These are phyloP conservation scores for Sipha flava DNA, from an alignment of 1,140 invertebrate species.

Conservation along the genomic window DNA sequence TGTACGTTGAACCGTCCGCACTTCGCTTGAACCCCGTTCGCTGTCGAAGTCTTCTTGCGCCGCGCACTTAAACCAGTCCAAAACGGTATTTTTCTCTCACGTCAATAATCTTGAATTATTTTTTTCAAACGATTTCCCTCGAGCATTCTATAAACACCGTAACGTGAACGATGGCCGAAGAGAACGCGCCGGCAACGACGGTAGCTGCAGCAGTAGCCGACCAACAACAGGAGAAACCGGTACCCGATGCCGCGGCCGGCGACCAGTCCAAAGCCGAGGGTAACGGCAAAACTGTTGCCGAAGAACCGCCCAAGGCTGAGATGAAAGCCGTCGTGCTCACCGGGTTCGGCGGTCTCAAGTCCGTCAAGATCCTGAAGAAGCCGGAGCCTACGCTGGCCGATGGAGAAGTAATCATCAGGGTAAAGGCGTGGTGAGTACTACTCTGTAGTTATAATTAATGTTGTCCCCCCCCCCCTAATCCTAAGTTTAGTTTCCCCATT, in stretches of 20 bases:
- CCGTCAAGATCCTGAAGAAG: slow-evolving; percentile 70
- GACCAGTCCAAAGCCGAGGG: slow-evolving; percentile 46
- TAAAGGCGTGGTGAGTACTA: slow-evolving; percentile 79
- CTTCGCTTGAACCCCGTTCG: too few species aligned
- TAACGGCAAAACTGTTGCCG: slow-evolving; percentile 49
- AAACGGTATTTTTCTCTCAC: background rate
- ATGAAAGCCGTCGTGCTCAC: slow-evolving; percentile 74
- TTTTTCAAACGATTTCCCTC: background rate
- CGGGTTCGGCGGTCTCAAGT: slow-evolving; percentile 74
- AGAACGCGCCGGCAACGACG: background rate
- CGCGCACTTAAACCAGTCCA: too few species aligned
- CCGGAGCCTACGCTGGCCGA: slow-evolving; percentile 63
- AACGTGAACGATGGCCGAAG: slow-evolving; percentile 1
- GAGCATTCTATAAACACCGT: background rate
- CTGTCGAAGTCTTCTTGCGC: too few species aligned
- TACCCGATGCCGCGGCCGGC: slow-evolving; percentile 36
- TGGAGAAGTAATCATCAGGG: slow-evolving; percentile 72
- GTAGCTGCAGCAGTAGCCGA: slow-evolving; percentile 16
- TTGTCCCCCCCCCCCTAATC: too few species aligned
- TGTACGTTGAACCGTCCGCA: background rate
- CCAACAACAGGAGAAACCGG: slow-evolving; percentile 43
- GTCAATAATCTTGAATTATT: background rate
- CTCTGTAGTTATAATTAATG: too few species aligned
- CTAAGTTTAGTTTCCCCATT: too few species aligned
- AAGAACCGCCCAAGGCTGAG: slow-evolving; percentile 58